A percentile compares a stretch with the other conserved stretches of the same genome.
phyloP scores from a whole-genome alignment of 23 tunicate genomes.

The Trididemnum miniatum region DNA sequence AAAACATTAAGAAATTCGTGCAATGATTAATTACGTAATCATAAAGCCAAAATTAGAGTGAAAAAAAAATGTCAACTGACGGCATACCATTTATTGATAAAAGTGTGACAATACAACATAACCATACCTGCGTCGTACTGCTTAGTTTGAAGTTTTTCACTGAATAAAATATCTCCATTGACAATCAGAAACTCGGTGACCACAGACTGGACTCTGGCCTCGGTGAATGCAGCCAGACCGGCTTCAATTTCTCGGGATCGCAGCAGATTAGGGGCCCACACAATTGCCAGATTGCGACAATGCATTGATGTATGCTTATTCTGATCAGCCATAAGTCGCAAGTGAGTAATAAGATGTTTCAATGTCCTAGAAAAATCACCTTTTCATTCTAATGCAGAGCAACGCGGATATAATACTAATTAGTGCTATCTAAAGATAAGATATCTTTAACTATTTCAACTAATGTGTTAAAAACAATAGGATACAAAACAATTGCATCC shows the following conservation, averaged over 20 bases:
- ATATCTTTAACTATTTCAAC: too few species aligned
- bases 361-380: conserved; percentile 53
- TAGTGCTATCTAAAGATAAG: too few species aligned
- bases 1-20: too few species aligned
- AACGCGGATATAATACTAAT: too few species aligned
- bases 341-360: conserved; percentile 70
- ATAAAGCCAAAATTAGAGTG: too few species aligned
- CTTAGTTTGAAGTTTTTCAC: conserved; percentile 68
- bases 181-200: conserved; percentile 85
- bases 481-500: too few species aligned
- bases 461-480: too few species aligned
- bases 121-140: conserved; percentile 83
- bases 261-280: conserved; percentile 93
- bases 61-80: too few species aligned
- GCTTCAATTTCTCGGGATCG: conserved; percentile 87
- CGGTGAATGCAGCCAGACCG: conserved; percentile 87
- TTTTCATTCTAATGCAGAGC: too few species aligned
- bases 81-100: too few species aligned
- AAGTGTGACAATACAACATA: too few species aligned
- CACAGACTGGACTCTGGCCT: conserved; percentile 89
- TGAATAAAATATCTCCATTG: conserved; percentile 78
- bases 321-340: conserved; percentile 63
- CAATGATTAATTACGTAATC: too few species aligned
- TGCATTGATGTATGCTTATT: conserved; percentile 80
- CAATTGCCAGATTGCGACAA: conserved; percentile 85